Percentiles rank a stretch among this genome's conserved stretches.
These are phyloP conservation scores for Megaceryle maxima DNA, from an alignment of 2,113 vertebrate genomes.

Conservation along the genomic window DNA sequence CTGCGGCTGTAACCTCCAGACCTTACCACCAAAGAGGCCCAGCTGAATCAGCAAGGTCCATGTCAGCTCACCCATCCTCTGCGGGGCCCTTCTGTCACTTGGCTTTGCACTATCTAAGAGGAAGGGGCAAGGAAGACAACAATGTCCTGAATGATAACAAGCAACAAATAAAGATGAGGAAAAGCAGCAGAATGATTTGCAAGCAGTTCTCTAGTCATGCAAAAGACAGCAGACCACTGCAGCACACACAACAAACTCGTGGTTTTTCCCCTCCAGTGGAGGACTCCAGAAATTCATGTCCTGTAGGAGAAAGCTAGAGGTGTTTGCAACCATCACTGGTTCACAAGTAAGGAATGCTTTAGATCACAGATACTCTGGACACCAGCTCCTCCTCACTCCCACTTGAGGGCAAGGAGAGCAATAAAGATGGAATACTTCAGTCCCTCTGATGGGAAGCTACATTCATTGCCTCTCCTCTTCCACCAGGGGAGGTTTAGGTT, in stretches of 20 bases:
- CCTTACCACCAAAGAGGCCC: neutral
- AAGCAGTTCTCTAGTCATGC: neutral
- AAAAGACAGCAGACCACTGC: neutral
- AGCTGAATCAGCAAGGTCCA: neutral
- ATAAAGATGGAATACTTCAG: neutral
- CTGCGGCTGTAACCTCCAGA: neutral
- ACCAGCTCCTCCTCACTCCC: neutral
- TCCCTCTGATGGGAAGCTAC: neutral
- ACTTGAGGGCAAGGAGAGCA: rapidly evolving
- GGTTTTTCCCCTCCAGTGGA: neutral
- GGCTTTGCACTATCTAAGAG: neutral
- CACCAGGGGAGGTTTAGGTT: no score
- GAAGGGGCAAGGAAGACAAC: neutral
- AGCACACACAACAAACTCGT: neutral
- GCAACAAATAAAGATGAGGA: neutral
- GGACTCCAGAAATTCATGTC: neutral
- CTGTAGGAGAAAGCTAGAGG: neutral
- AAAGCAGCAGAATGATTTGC: neutral
- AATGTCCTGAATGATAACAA: neutral
- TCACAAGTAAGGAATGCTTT: neutral
- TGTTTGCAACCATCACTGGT: neutral
- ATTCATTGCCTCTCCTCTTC: neutral
- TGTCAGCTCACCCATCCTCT: rapidly evolving
- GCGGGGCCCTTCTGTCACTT: neutral
- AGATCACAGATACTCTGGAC: neutral